Evolutionary conservation across 1,140 invertebrate species (phyloP).

Genomic region (Bathynomus jamesi): DNA sequence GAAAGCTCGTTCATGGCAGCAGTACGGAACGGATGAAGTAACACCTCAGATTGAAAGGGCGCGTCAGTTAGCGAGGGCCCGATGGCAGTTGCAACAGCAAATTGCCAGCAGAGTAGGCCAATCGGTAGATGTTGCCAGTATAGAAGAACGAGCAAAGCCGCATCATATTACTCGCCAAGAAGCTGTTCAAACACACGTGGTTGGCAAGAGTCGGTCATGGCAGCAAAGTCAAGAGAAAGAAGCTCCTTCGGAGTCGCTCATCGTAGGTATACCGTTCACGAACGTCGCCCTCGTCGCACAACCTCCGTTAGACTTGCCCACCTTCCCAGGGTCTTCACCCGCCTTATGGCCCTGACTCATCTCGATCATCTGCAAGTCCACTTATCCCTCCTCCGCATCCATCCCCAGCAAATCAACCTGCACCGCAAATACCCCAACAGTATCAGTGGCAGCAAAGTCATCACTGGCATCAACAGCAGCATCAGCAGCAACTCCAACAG

Average conservation of each 20-base stretch:
- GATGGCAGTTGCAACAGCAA: background rate
- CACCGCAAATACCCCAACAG: background rate
- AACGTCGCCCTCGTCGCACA: conserved; percentile 2
- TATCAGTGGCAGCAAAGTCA: conserved; percentile 13
- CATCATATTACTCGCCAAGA: conserved; percentile 5
- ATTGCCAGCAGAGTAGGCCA: background rate
- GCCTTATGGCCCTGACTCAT: background rate
- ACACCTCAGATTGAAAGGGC: conserved; percentile 1
- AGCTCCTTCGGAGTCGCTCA: conserved; percentile 3
- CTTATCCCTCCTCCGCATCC: background rate
- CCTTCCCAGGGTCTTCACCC: background rate
- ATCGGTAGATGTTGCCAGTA: background rate
- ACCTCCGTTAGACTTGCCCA: conserved; percentile 7
- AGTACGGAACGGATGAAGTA: background rate
- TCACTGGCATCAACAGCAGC: conserved; percentile 5
- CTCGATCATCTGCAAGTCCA: background rate
- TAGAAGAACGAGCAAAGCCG: background rate
- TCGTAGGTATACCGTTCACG: conserved; percentile 14
- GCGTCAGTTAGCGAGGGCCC: background rate
- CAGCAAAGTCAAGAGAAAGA: conserved; percentile 14
- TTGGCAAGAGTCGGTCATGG: conserved; percentile 19
- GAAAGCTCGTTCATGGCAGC: conserved; percentile 19
- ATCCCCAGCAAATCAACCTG: background rate
- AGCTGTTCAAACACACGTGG: conserved; percentile 3
- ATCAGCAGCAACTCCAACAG: conserved; percentile 14